Evolutionary conservation across 2,888 invertebrate genomes (phyloP).

Genomic region (Heliconius cydno): DNA sequence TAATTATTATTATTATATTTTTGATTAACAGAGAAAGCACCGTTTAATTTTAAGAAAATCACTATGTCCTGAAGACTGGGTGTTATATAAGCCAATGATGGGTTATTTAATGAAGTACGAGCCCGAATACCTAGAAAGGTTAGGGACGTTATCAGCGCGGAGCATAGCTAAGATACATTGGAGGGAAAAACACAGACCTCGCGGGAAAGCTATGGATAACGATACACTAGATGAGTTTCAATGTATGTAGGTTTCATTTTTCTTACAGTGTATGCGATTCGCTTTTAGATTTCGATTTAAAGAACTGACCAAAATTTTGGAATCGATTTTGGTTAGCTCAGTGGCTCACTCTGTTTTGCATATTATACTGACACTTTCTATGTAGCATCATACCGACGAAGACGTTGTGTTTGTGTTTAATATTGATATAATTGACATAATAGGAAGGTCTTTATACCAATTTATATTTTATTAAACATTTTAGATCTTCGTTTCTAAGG

Average conservation of each 20-base stretch:
- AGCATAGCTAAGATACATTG: constrained; percentile 29
- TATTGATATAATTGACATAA: neutral
- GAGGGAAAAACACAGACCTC: constrained; percentile 44
- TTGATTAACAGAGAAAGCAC: constrained; percentile 68
- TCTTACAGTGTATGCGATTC: constrained; percentile 7
- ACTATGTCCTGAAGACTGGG: constrained; percentile 62
- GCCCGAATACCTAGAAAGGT: constrained; percentile 57
- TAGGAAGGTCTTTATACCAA: neutral
- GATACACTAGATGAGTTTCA: constrained; percentile 66
- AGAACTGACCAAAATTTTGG: too few species aligned
- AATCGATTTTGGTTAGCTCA: too few species aligned
- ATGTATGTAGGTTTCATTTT: constrained; percentile 60
- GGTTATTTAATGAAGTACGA: constrained; percentile 64
- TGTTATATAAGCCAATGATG: constrained; percentile 64
- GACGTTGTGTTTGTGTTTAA: neutral
- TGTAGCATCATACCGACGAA: too few species aligned
- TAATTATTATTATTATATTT: neutral
- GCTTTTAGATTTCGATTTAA: too few species aligned
- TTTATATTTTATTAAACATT: neutral
- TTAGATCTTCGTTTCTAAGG: constrained; percentile 11
- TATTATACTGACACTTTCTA: too few species aligned
- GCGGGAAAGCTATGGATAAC: constrained; percentile 53
- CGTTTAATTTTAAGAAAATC: constrained; percentile 64
- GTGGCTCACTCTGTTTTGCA: too few species aligned
- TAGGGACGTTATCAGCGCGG: constrained; percentile 59